Conservation (phyloP, 2,888 invertebrate genomes). For the Agrochola lota region DNA sequence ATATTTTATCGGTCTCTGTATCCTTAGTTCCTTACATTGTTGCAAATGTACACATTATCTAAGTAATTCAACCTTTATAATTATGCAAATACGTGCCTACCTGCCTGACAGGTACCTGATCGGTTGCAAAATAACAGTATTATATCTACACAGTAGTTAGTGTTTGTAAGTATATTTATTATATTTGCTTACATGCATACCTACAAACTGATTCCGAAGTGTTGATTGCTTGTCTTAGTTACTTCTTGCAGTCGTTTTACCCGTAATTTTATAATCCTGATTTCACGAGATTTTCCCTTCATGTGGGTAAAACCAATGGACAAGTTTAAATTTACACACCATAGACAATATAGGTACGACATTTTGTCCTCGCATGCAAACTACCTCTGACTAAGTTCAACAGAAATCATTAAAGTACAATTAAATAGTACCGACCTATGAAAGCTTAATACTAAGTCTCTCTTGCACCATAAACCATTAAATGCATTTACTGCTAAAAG, state of each 20-base stretch:
- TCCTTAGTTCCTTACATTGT: constrained; percentile 49
- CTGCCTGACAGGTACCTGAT: constrained; percentile 55
- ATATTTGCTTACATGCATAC: constrained; percentile 32
- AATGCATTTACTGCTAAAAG: not conserved
- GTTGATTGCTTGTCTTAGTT: constrained; percentile 4
- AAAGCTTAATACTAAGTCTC: not conserved
- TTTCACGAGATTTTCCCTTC: not conserved
- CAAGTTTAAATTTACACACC: not conserved
- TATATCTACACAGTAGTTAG: constrained; percentile 33
- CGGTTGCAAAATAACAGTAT: constrained; percentile 60
- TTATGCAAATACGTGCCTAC: constrained; percentile 67
- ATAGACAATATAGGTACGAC: not conserved
- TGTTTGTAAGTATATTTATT: constrained; percentile 36
- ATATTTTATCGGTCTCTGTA: constrained; percentile 39
- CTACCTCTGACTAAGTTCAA: not conserved
- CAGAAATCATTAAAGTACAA: not conserved
- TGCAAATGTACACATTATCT: constrained; percentile 67
- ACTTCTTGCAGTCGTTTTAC: constrained; percentile 6
- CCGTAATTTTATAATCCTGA: not conserved
- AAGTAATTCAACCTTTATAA: constrained; percentile 65
- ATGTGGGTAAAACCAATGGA: not conserved
- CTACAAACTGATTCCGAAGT: constrained; percentile 20
- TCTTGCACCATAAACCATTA: not conserved
- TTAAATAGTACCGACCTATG: no score
- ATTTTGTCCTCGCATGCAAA: not conserved